Evolutionary conservation across 1,140 invertebrate species (phyloP).

Genomic region (Lysiphlebus fabarum): DNA sequence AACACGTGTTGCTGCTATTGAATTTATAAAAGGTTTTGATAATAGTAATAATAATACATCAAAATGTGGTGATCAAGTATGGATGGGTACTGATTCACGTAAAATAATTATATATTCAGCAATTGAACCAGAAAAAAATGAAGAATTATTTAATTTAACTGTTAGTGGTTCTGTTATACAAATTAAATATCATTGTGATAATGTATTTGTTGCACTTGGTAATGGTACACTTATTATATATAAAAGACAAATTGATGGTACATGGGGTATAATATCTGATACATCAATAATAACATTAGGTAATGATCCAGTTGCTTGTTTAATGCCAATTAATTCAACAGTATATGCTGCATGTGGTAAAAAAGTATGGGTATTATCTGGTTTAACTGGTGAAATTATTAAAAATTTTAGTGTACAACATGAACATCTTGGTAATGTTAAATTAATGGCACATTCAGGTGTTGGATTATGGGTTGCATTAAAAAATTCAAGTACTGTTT

Average conservation of each 20-base stretch:
- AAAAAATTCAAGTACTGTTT: slow-evolving; percentile 83
- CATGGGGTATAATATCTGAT: slow-evolving; percentile 67
- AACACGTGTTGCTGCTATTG: slow-evolving; percentile 76
- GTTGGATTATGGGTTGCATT: slow-evolving; percentile 92
- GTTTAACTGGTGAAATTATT: slow-evolving; percentile 72
- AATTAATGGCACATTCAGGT: slow-evolving; percentile 88
- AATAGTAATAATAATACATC: slow-evolving; percentile 47
- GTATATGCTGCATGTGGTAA: slow-evolving; percentile 80
- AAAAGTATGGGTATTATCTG: slow-evolving; percentile 79
- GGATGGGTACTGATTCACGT: slow-evolving; percentile 85
- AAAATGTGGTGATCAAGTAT: slow-evolving; percentile 73
- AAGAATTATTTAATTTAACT: slow-evolving; percentile 66
- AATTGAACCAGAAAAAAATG: slow-evolving; percentile 72
- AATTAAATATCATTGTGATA: slow-evolving; percentile 82
- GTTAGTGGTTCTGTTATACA: slow-evolving; percentile 72
- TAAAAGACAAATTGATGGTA: slow-evolving; percentile 63
- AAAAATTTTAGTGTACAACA: slow-evolving; percentile 77
- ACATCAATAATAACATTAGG: slow-evolving; percentile 69
- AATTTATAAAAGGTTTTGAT: slow-evolving; percentile 71
- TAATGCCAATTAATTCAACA: slow-evolving; percentile 78
- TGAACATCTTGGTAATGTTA: slow-evolving; percentile 70
- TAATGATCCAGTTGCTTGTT: slow-evolving; percentile 68
- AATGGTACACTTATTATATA: slow-evolving; percentile 75
- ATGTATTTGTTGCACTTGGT: slow-evolving; percentile 77
- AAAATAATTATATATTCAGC: slow-evolving; percentile 73